Evolutionary conservation across 1,140 invertebrate genomes (phyloP).

Genomic region (Meloidogyne floridensis): DNA sequence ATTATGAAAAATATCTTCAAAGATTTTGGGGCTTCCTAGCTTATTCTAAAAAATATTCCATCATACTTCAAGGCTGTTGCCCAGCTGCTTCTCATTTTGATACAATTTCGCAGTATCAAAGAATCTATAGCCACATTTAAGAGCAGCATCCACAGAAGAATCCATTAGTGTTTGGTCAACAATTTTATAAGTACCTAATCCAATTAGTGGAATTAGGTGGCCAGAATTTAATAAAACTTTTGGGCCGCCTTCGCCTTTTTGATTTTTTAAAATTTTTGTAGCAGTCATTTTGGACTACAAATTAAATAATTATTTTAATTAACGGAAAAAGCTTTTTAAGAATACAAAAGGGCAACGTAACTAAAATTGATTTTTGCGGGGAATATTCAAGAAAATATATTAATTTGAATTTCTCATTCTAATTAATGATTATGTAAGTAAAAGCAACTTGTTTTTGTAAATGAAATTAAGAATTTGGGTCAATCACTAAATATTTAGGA

Average conservation of each 20-base stretch:
- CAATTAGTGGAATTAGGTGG: constrained; percentile 43
- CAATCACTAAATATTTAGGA: too few relatives aligned
- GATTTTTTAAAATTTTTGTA: neutral
- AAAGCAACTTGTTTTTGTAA: too few relatives aligned
- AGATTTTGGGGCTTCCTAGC: too few relatives aligned
- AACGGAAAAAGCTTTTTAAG: neutral
- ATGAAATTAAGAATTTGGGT: too few relatives aligned
- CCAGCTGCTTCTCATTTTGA: constrained; percentile 44
- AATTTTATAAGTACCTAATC: constrained; percentile 52
- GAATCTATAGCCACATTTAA: constrained; percentile 37
- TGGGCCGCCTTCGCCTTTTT: constrained; percentile 29
- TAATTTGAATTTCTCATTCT: neutral
- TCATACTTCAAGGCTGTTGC: constrained; percentile 44
- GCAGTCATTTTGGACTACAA: neutral
- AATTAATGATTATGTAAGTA: too few relatives aligned
- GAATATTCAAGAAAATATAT: neutral
- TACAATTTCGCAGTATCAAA: constrained; percentile 51
- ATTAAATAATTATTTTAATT: neutral
- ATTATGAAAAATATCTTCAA: too few relatives aligned
- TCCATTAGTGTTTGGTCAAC: constrained; percentile 38
- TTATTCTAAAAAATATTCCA: constrained; percentile 24
- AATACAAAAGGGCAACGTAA: neutral
- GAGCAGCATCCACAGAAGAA: constrained; percentile 40
- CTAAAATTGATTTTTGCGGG: neutral
- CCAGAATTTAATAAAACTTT: constrained; percentile 42